Evolutionary conservation across 1,140 invertebrate species (phyloP), one percentile per base, ranked within the genome.

Genomic region (Drosophila willistoni): DNA sequence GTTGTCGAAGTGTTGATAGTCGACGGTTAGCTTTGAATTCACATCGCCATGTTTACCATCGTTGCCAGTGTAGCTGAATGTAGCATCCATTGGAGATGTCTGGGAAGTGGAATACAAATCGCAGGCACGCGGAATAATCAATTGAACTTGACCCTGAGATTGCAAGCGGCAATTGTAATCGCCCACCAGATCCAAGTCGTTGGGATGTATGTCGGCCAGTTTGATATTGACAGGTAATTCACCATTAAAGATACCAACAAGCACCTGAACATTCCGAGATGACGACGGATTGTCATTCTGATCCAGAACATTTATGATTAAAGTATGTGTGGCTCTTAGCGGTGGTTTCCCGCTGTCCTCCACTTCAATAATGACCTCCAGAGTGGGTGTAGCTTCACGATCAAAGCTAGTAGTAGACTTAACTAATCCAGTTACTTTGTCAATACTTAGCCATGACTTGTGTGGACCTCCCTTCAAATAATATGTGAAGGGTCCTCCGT

Each of bases 221-320:
- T 96, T 96, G 0, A 66, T 70, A 44, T 97, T 96, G 19, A 94
- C 79, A 0, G 96, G 95, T 77, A 94, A 94, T 59, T 94, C 93
- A 57, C 95, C 95, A 81, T 96, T 96, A 74, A 96, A 96, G 0
- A 96, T 94, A 87, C 96, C 94, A 7, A 98, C 95, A 25, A 97
- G 92, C 19, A 98, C 94, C 75, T 96, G 96, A 1, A 97, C 96
- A 17, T 96, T 96, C 76, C 98, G 94, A 7, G 97, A 94, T 13
- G 95, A 95, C 0, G 98, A 98, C 5, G 98, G 97, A 89, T 96
- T 97, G 87, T 99, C 98, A 92, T 99, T 99, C 91, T 97, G 95
- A 92, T 99, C 98, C 5, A 96, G 91, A 3, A 99, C 95, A 44
- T 95, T 94, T 22, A 99, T 95, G 9, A 94, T 94, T 14, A 98